Percentiles rank a stretch among this genome's conserved stretches.
These are phyloP conservation scores for human (Homo sapiens) DNA, from an alignment of 2,113 vertebrate species.

Conservation along the genomic window GRCh38 chr5:106530001-106530500, in stretches of 20 bases:
- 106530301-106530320: neutral
- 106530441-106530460: neutral
- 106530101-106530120: neutral
- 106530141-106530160: neutral
- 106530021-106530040: neutral
- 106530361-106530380: neutral
- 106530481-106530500: neutral
- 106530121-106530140: neutral
- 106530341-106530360: neutral
- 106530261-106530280: neutral
- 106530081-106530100: neutral
- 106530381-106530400: neutral
- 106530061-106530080: neutral
- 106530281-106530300: neutral
- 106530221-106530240: neutral
- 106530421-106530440: neutral
- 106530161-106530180: neutral
- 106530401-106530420: neutral
- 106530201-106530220: neutral
- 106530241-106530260: neutral
- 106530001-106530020: neutral
- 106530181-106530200: neutral
- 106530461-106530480: neutral
- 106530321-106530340: neutral
- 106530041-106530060: neutral